Percentiles rank a stretch among this genome's conserved stretches.
Conservation (phyloP, 2,888 invertebrate genomes). For the Lasioglossum vierecki region DNA sequence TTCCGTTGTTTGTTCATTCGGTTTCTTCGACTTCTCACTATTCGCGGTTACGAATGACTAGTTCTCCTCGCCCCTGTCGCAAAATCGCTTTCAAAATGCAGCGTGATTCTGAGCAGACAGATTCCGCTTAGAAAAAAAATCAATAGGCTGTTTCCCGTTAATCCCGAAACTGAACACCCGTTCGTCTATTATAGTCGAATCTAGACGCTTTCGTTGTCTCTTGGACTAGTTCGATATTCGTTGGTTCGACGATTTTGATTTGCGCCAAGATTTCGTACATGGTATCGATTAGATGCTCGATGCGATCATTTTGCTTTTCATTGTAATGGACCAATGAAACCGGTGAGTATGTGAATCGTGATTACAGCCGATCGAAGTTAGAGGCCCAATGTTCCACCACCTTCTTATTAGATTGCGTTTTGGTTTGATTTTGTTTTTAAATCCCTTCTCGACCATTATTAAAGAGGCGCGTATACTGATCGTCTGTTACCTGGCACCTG, state of each 20-base stretch:
- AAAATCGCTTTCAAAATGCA: slow-evolving; percentile 65
- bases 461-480: slow-evolving; percentile 79
- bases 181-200: background rate
- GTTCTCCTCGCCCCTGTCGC: slow-evolving; percentile 63
- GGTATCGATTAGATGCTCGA: background rate
- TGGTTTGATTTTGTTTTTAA: slow-evolving; percentile 34
- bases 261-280: background rate
- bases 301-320: slow-evolving; percentile 5
- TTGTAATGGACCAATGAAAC: slow-evolving; percentile 15
- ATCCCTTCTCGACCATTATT: slow-evolving; percentile 65
- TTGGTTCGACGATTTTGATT: background rate
- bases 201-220: background rate
- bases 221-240: background rate
- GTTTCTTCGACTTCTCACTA: slow-evolving; percentile 57
- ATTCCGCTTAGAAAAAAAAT: background rate
- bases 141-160: background rate
- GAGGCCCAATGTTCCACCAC: slow-evolving; percentile 76
- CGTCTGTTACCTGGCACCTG: slow-evolving; percentile 90
- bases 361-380: slow-evolving; percentile 48
- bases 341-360: slow-evolving; percentile 31
- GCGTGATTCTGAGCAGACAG: slow-evolving; percentile 12
- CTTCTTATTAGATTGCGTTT: slow-evolving; percentile 70
- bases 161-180: no score
- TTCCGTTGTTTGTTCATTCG: slow-evolving; percentile 1
- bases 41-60: slow-evolving; percentile 59